Evolutionary conservation across 2,888 invertebrate genomes (phyloP).

Genomic region (Acleris literana): DNA sequence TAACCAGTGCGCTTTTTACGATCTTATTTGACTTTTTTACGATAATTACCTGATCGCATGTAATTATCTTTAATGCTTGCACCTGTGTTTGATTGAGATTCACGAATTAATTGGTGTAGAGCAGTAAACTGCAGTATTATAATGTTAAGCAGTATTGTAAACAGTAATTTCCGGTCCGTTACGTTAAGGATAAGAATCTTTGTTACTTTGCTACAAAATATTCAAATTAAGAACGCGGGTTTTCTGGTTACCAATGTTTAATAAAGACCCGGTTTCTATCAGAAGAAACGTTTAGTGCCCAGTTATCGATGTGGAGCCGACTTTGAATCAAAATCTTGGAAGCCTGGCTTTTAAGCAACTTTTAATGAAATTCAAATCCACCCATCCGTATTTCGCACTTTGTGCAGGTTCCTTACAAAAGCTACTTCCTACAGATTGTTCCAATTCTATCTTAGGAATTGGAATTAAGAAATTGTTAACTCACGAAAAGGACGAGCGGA

Average conservation of each 20-base stretch:
- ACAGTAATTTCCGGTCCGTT: conserved; percentile 18
- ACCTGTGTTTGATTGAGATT: conserved; percentile 45
- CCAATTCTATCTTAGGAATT: not conserved
- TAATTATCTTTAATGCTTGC: conserved; percentile 41
- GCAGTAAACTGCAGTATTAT: not conserved
- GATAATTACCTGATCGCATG: conserved; percentile 51
- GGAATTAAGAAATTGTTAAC: not conserved
- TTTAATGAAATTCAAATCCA: no score
- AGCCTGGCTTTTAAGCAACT: no score
- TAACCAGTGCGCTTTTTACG: conserved; percentile 46
- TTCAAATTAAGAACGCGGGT: not conserved
- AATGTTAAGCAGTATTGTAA: conserved; percentile 15
- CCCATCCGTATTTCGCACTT: no score
- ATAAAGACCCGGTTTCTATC: not conserved
- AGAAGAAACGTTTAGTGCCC: no score
- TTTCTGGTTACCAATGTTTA: not conserved
- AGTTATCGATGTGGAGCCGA: no score
- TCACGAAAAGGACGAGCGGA: no score
- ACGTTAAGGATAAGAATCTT: conserved; percentile 3
- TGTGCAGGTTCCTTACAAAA: no score
- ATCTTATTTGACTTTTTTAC: conserved; percentile 52
- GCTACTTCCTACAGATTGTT: not conserved
- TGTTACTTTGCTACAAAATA: not conserved
- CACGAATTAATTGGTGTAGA: conserved; percentile 16
- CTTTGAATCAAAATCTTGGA: no score